phyloP scores from a whole-genome alignment of 2,797 vertebrate species.

The Mareca strepera region DNA sequence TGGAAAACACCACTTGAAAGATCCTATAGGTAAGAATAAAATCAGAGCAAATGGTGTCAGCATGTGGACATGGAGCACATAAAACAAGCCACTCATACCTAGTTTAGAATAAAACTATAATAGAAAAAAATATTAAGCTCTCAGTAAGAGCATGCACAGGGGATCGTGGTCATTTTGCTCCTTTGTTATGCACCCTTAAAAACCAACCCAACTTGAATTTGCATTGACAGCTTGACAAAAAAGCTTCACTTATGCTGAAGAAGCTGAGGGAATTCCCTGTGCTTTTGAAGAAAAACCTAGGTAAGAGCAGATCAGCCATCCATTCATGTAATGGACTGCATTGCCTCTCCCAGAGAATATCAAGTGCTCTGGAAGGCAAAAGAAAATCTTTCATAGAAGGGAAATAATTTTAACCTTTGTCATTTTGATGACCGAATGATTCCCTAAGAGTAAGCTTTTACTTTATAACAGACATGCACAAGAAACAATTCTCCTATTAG shows the following conservation, averaged over 20 bases:
- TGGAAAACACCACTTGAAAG: neutral
- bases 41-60: neutral
- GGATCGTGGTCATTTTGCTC: neutral
- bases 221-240: neutral
- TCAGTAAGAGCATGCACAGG: neutral
- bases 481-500: neutral
- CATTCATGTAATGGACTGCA: neutral
- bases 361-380: neutral
- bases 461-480: neutral
- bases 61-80: fast-evolving
- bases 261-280: neutral
- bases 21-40: neutral
- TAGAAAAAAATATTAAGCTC: neutral
- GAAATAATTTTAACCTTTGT: neutral
- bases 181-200: neutral
- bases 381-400: neutral
- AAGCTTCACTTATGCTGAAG: neutral
- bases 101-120: neutral
- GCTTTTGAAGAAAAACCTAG: neutral
- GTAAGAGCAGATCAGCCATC: neutral
- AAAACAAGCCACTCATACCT: neutral
- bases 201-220: neutral
- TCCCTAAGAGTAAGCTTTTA: neutral
- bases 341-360: neutral
- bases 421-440: neutral